Base-by-base conservation (phyloP, 1,140 invertebrate genomes). In the Piezodorus guildinii region DNA sequence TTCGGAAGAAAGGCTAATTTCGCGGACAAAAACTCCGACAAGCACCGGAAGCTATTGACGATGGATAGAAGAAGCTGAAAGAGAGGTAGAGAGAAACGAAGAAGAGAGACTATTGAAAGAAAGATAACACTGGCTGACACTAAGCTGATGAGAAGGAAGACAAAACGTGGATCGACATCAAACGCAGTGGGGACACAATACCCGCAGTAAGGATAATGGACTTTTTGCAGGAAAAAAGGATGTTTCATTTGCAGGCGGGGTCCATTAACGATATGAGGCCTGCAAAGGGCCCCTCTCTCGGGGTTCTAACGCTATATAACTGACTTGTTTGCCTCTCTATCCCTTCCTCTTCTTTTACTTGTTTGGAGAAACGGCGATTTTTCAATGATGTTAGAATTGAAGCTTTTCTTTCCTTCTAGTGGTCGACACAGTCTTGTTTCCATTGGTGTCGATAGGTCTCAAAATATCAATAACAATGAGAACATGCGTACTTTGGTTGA, bases 141-240 rank as follows among this genome's bases (percentile, higher is more conserved):
- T 49, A 49, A 49, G 46, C 46, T 49, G 46, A 49, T 49, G 46
- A 49, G 46, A 49, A 49, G n/a, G 46, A 49, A 49, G 46, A 49
- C 46, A 49, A 49, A 49, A 49, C 46, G 46, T 10, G 46, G n/a
- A 17, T 21, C 46, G 46, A 49, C 46, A 49, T 49, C 46, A 49
- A 49, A 49, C 46, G 46, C n/a, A 49, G 10, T 4, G 46, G n/a
- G 16, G 46, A 49, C 21, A 49, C 46, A 49, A 49, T 49, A 49
- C 10, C n/a, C n/a, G 46, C n/a, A 49, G n/a, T 49, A 10, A 39
- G 34, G 46, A 49, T 49, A 49, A 49, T 49, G 46, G 46, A 49
- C 46, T 49, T 49, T 49, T 49, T 49, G 46, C 21, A 17, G 21
- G 46, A 49, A 49, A 49, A 49, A 21, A 49, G 46, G 46, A 49